Conservation (phyloP, 1,140 invertebrate genomes). For the Belonocnema kinseyi region DNA sequence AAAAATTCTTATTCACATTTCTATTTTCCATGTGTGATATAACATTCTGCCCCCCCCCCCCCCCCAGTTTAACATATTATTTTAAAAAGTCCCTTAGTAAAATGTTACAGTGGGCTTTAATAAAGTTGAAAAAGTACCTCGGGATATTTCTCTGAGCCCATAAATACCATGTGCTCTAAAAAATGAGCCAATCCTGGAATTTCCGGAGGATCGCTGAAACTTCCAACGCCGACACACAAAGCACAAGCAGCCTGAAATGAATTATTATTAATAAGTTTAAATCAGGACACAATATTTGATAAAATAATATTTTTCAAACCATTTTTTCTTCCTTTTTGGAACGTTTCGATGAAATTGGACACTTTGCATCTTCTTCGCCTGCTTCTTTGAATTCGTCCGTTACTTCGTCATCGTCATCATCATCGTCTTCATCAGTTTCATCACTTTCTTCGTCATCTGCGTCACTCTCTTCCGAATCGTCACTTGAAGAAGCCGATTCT, state of each 20-base stretch:
- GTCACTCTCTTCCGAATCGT: slow-evolving; percentile 44
- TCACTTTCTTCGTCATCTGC: slow-evolving; percentile 46
- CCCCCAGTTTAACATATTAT: too few species aligned
- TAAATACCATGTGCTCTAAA: slow-evolving; percentile 97
- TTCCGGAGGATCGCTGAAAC: slow-evolving; percentile 83
- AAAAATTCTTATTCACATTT: too few species aligned
- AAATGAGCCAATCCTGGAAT: slow-evolving; percentile 95
- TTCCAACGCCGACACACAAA: slow-evolving; percentile 83
- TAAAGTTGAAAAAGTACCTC: slow-evolving; percentile 64
- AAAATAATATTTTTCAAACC: slow-evolving; percentile 51
- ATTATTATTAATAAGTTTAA: slow-evolving; percentile 28
- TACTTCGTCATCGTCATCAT: slow-evolving; percentile 60
- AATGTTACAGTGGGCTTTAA: neutral
- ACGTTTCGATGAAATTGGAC: slow-evolving; percentile 42
- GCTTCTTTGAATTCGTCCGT: slow-evolving; percentile 57
- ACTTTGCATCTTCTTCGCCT: slow-evolving; percentile 50
- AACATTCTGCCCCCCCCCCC: too few species aligned
- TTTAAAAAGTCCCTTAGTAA: too few species aligned
- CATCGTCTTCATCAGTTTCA: slow-evolving; percentile 61
- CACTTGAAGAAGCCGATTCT: slow-evolving; percentile 5
- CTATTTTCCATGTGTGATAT: too few species aligned
- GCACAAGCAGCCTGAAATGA: slow-evolving; percentile 81
- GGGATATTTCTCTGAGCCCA: slow-evolving; percentile 92
- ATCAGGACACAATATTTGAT: slow-evolving; percentile 22
- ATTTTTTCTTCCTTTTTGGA: slow-evolving; percentile 66